Evolutionary conservation across 1,140 invertebrate genomes (phyloP).

Genomic region (Nebria ingens): DNA sequence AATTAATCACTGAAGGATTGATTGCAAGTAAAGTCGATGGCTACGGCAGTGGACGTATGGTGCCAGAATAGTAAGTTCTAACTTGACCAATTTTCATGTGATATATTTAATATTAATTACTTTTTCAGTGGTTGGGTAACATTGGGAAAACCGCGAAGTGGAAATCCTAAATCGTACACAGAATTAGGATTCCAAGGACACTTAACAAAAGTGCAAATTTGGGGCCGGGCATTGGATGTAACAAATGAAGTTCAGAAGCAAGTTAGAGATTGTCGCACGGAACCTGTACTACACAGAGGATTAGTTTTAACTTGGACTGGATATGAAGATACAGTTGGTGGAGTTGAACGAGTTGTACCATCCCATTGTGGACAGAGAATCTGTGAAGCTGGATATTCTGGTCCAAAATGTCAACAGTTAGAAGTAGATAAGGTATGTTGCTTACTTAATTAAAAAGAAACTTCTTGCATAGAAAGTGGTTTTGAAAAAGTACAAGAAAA

Average conservation of each 20-base stretch:
- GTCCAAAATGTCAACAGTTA: slow-evolving; percentile 71
- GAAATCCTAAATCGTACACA: slow-evolving; percentile 61
- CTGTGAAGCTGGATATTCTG: slow-evolving; percentile 75
- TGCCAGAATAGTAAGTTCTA: slow-evolving; percentile 68
- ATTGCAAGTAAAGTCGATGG: slow-evolving; percentile 82
- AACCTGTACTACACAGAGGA: slow-evolving; percentile 79
- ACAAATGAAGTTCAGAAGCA: slow-evolving; percentile 90
- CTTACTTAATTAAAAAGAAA: background rate
- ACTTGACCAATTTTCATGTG: slow-evolving; percentile 9
- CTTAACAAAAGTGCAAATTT: slow-evolving; percentile 89
- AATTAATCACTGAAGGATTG: slow-evolving; percentile 83
- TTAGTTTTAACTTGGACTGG: slow-evolving; percentile 85
- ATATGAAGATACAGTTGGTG: slow-evolving; percentile 78
- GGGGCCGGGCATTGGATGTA: slow-evolving; percentile 82
- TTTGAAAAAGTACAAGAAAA: background rate
- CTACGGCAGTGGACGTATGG: slow-evolving; percentile 65
- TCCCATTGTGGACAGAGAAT: slow-evolving; percentile 80
- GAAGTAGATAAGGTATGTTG: slow-evolving; percentile 62
- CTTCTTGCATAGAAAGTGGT: background rate
- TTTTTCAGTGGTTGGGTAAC: slow-evolving; percentile 79
- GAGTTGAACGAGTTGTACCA: slow-evolving; percentile 86
- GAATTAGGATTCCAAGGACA: slow-evolving; percentile 90
- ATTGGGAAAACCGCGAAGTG: slow-evolving; percentile 74
- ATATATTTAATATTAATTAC: slow-evolving; percentile 19
- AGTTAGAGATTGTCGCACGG: slow-evolving; percentile 80